Evolutionary conservation across 2,797 vertebrate species (phyloP).

Genomic region (Setipinna tenuifilis): DNA sequence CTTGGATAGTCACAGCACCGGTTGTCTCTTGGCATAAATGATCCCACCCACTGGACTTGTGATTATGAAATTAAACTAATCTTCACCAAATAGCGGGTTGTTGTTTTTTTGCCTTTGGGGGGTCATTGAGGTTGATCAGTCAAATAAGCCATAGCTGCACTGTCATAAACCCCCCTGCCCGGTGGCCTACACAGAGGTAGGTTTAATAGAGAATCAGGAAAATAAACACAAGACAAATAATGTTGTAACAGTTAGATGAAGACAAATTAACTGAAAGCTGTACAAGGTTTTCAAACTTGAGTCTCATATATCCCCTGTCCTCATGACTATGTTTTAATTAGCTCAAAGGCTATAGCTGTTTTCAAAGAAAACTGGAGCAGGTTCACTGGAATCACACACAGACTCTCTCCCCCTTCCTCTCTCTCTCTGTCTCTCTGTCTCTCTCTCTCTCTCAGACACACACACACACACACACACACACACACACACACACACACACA

Average conservation of each 20-base stretch:
- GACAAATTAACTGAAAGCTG: not conserved
- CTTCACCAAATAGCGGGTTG: constrained; percentile 3
- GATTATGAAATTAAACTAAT: constrained; percentile 68
- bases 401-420: no score
- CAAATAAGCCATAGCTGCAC: not conserved
- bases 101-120: constrained; percentile 16
- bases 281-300: not conserved
- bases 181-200: not conserved
- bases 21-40: constrained; percentile 66
- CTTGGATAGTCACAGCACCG: constrained; percentile 66
- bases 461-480: no score
- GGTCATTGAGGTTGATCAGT: constrained; percentile 5
- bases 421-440: no score
- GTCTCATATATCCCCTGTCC: not conserved
- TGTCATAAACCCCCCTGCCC: not conserved
- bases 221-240: not conserved
- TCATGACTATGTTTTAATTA: not conserved
- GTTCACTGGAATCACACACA: not conserved
- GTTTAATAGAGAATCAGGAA: not conserved
- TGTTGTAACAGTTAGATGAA: not conserved
- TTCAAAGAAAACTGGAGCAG: not conserved
- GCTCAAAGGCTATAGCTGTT: not conserved
- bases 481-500: no score
- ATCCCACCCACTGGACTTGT: constrained; percentile 59
- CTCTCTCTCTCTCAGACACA: no score